Evolutionary conservation across 2,113 vertebrate species (phyloP).

Genomic region (Charadrius vociferus): DNA sequence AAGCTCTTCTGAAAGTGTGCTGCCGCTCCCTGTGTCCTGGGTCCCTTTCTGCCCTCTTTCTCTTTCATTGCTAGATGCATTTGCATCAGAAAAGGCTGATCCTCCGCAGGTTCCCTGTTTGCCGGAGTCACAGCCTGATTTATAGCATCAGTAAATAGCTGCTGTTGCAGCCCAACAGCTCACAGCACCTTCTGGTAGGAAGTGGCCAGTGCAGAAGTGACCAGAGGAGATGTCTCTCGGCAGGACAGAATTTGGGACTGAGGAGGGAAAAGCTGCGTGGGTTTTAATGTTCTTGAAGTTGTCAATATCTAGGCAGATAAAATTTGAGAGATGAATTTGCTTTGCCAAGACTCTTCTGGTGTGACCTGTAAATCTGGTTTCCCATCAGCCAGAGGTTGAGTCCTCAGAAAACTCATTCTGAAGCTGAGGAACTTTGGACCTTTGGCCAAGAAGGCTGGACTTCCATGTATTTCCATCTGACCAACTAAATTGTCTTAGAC

Average conservation of each 20-base stretch:
- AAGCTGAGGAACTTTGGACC: neutral
- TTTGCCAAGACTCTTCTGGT: neutral
- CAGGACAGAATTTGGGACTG: neutral
- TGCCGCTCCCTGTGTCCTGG: neutral
- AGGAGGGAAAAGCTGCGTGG: neutral
- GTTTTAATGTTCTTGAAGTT: neutral
- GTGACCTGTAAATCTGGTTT: neutral
- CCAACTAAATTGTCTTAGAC: neutral
- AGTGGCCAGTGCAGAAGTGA: neutral
- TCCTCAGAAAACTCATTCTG: neutral
- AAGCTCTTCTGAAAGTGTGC: neutral
- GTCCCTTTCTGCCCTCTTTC: neutral
- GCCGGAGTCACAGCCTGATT: neutral
- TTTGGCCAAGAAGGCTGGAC: neutral
- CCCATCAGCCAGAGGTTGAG: neutral
- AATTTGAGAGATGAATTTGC: neutral
- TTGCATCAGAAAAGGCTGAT: conserved; percentile 40
- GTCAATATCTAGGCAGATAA: neutral
- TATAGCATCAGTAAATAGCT: neutral
- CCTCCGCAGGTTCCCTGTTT: neutral
- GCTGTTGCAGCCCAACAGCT: neutral
- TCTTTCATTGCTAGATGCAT: neutral
- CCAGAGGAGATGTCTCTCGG: accelerated
- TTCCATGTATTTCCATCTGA: neutral
- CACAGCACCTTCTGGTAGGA: neutral